A percentile compares a stretch with the other conserved stretches of the same genome.
phyloP scores from a whole-genome alignment of 1,140 invertebrate species.

The Lordiphosa clarofinis region DNA sequence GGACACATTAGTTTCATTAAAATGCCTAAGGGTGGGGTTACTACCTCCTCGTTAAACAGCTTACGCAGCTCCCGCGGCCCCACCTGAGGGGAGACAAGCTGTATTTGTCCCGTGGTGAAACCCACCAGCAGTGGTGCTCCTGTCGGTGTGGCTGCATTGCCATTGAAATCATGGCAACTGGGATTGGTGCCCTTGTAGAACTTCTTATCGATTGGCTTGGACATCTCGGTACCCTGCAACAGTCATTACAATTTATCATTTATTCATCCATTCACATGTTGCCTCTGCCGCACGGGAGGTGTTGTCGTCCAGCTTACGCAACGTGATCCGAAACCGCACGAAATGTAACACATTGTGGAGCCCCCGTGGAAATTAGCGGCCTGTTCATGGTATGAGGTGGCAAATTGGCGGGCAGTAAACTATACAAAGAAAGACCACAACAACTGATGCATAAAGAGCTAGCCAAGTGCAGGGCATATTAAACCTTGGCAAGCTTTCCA shows the following conservation, averaged over 20 bases:
- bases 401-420: slow-evolving; percentile 4
- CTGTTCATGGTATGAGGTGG: slow-evolving; percentile 48
- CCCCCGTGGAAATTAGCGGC: slow-evolving; percentile 50
- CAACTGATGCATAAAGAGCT: slow-evolving; percentile 11
- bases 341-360: slow-evolving; percentile 43
- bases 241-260: slow-evolving; percentile 13
- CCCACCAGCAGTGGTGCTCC: slow-evolving; percentile 94
- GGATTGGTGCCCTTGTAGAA: slow-evolving; percentile 99
- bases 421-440: background rate
- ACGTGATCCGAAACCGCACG: slow-evolving; percentile 2
- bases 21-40: slow-evolving; percentile 7
- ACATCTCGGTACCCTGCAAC: slow-evolving; percentile 92
- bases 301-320: slow-evolving; percentile 5
- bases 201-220: slow-evolving; percentile 97
- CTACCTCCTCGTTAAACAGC: slow-evolving; percentile 99
- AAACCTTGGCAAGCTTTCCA: slow-evolving; percentile 17
- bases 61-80: slow-evolving; percentile 97
- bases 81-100: slow-evolving; percentile 98
- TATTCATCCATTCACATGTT: background rate
- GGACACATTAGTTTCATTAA: background rate
- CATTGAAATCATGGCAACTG: slow-evolving; percentile 99
- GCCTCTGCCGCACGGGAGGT: background rate
- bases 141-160: slow-evolving; percentile 88
- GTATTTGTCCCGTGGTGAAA: slow-evolving; percentile 98
- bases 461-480: slow-evolving; percentile 11